Conservation (phyloP, 1,140 invertebrate genomes). For the Formica selysi region DNA sequence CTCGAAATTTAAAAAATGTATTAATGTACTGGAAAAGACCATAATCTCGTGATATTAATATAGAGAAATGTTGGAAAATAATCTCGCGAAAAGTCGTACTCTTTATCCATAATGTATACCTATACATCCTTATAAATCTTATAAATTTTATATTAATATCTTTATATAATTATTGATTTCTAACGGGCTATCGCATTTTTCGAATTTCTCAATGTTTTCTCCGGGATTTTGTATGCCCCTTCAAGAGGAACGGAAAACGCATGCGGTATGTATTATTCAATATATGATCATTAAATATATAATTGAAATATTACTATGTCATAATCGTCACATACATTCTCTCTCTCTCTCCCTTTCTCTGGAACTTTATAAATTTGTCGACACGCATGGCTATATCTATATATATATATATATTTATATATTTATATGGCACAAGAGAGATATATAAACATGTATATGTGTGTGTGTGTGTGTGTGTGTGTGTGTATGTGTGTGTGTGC, state of each 20-base stretch:
- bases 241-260: conserved; percentile 80
- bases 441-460: conserved; percentile 51
- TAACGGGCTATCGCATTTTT: neutral
- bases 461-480: no score
- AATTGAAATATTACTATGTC: conserved; percentile 34
- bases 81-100: neutral
- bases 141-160: neutral
- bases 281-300: conserved; percentile 27
- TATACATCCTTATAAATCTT: neutral
- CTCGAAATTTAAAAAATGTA: conserved; percentile 27
- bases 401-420: neutral
- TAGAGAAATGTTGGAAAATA: neutral
- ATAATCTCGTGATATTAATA: neutral
- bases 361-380: conserved; percentile 65
- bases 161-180: neutral
- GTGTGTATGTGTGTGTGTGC: conserved; percentile 3
- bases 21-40: neutral
- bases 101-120: neutral
- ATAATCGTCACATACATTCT: neutral
- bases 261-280: conserved; percentile 46
- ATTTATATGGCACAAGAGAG: conserved; percentile 76
- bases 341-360: neutral
- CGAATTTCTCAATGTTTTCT: neutral
- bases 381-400: conserved; percentile 70
- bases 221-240: neutral